These are phyloP conservation scores for Nannospalax galili DNA, from an alignment of 2,113 vertebrate genomes.

Conservation along the genomic window DNA sequence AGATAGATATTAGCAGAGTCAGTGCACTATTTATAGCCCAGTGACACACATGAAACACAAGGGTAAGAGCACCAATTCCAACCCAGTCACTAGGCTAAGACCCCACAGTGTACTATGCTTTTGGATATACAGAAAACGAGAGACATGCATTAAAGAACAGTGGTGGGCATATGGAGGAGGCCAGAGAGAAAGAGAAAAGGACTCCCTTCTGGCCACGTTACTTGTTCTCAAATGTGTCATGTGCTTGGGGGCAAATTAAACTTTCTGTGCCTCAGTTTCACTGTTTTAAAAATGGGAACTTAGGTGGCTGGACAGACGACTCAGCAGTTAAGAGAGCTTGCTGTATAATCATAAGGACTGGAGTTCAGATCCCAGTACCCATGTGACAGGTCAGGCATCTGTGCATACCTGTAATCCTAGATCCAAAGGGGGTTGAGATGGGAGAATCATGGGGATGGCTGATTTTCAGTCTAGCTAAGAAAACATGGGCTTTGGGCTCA, in stretches of 20 bases:
- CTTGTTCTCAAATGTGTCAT: neutral
- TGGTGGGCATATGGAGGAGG: accelerated
- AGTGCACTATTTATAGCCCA: neutral
- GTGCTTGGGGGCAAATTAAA: neutral
- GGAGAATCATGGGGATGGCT: neutral
- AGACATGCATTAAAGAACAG: neutral
- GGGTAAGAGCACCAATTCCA: neutral
- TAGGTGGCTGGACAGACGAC: neutral
- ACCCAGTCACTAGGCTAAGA: neutral
- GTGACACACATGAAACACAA: neutral
- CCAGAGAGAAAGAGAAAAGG: neutral
- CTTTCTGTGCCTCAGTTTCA: neutral
- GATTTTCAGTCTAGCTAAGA: neutral
- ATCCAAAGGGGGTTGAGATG: neutral
- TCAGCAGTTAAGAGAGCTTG: neutral
- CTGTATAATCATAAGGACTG: neutral
- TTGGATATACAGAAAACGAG: neutral
- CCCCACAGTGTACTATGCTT: neutral
- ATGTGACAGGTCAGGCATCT: neutral
- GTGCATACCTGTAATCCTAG: neutral
- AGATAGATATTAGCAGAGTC: neutral
- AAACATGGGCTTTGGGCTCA: neutral
- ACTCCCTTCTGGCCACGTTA: neutral
- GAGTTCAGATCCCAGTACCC: neutral
- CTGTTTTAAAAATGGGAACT: neutral